These are phyloP conservation scores for Vollenhovia emeryi DNA, from an alignment of 1,140 invertebrate genomes.

Conservation along the genomic window DNA sequence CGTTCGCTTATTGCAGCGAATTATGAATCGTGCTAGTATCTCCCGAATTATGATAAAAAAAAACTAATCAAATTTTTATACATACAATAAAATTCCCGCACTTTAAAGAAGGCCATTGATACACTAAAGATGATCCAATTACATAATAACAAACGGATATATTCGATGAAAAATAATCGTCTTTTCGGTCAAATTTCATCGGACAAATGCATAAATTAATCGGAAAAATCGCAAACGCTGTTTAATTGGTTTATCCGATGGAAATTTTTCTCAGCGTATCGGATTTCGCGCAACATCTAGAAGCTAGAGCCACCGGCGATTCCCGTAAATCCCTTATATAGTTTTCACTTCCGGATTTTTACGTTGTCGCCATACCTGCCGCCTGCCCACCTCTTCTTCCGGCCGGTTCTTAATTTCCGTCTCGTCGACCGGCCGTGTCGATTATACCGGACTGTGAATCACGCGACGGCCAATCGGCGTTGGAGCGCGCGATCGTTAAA, in stretches of 20 bases:
- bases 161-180: too few species aligned
- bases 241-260: too few species aligned
- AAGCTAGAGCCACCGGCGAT: not conserved
- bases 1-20: not conserved
- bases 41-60: not conserved
- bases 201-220: too few species aligned
- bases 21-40: slow-evolving; percentile 1
- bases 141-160: too few species aligned
- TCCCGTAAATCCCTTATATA: not conserved
- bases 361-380: not conserved
- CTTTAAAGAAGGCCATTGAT: not conserved
- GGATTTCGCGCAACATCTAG: not conserved
- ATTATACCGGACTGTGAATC: slow-evolving; percentile 26
- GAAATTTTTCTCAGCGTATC: too few species aligned
- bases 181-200: too few species aligned
- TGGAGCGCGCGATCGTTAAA: slow-evolving; percentile 25
- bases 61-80: not conserved
- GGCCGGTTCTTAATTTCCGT: slow-evolving; percentile 21
- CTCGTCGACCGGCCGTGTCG: not conserved
- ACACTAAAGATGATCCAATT: too few species aligned
- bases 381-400: not conserved
- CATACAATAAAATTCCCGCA: not conserved
- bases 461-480: slow-evolving; percentile 27
- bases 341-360: slow-evolving; percentile 7
- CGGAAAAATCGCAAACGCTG: too few species aligned